Evolutionary conservation across 2,113 vertebrate genomes (phyloP).

Genomic region (Puffinus mauretanicus): DNA sequence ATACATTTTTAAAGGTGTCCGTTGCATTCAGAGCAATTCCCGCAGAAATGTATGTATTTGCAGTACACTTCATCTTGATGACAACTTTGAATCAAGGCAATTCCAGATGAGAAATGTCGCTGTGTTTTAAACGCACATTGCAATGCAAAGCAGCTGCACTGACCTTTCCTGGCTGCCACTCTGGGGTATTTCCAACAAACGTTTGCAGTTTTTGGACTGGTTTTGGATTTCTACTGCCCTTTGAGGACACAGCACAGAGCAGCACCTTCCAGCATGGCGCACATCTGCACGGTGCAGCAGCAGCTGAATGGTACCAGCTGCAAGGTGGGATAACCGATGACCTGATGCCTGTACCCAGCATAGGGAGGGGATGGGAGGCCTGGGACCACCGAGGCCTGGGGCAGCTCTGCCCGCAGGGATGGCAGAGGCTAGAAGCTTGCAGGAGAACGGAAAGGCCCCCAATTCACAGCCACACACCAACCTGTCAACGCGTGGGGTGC

Average conservation of each 20-base stretch:
- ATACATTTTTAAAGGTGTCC: neutral
- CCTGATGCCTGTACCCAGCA: neutral
- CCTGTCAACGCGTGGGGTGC: accelerated
- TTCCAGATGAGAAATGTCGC: neutral
- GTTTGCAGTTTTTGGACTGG: neutral
- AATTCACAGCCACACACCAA: neutral
- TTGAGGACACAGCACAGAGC: neutral
- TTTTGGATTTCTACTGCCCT: neutral
- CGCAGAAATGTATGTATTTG: neutral
- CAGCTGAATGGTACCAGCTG: neutral
- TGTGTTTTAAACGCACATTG: neutral
- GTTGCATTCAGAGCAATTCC: neutral
- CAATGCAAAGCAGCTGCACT: neutral
- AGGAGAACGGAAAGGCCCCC: neutral
- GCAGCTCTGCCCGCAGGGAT: neutral
- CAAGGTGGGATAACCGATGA: neutral
- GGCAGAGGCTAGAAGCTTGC: neutral
- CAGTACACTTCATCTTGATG: neutral
- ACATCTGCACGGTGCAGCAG: neutral
- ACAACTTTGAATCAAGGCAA: neutral
- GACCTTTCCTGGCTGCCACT: neutral
- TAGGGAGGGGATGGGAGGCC: neutral
- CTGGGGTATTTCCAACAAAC: neutral
- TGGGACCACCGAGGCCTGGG: neutral
- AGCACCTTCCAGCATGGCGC: accelerated